Evolutionary conservation across 2,888 invertebrate species (phyloP).

Genomic region (Lasioglossum vierecki): DNA sequence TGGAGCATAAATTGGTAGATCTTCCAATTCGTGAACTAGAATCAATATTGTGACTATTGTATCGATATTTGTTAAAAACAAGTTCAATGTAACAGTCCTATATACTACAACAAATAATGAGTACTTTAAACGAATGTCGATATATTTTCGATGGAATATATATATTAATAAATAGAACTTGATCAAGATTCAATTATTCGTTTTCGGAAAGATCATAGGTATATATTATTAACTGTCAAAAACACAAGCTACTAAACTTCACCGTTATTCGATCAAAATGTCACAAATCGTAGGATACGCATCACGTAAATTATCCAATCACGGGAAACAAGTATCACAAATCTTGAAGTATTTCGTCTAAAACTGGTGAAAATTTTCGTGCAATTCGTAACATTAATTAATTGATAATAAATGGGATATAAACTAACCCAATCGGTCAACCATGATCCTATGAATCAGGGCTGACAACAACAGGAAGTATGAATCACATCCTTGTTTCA

Average conservation of each 20-base stretch:
- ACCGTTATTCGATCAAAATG: constrained; percentile 56
- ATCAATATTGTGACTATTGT: neutral
- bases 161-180: constrained; percentile 10
- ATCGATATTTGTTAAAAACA: constrained; percentile 14
- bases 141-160: neutral
- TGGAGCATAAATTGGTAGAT: neutral
- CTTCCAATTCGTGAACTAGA: constrained; percentile 6
- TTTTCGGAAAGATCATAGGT: constrained; percentile 13
- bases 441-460: constrained; percentile 85
- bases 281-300: constrained; percentile 14
- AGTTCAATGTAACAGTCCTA: constrained; percentile 92
- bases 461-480: constrained; percentile 81
- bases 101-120: constrained; percentile 91
- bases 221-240: constrained; percentile 75
- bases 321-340: neutral
- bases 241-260: constrained; percentile 65
- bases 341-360: neutral
- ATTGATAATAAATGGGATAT: constrained; percentile 72
- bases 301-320: neutral
- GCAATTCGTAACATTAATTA: constrained; percentile 63
- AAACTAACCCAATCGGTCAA: constrained; percentile 87
- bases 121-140: constrained; percentile 11
- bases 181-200: constrained; percentile 1
- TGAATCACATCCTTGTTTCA: constrained; percentile 76
- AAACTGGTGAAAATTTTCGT: constrained; percentile 21